These are phyloP conservation scores for Drosophila carrolli DNA, from an alignment of 1,140 invertebrate species.

Conservation along the genomic window DNA sequence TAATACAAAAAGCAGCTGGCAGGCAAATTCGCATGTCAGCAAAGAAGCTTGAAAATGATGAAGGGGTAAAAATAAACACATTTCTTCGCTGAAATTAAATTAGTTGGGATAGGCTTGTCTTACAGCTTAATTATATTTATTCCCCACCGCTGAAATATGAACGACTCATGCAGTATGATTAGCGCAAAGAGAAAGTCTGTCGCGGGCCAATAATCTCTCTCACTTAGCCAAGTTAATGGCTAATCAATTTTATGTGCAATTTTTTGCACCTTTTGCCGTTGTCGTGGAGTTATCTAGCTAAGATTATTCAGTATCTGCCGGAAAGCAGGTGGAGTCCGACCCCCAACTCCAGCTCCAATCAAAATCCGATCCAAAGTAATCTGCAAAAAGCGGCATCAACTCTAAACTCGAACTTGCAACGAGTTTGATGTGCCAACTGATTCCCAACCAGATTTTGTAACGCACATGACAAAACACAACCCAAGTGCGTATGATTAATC, in stretches of 20 bases:
- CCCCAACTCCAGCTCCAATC: not conserved
- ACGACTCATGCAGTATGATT: slow-evolving; percentile 34
- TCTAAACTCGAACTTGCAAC: slow-evolving; percentile 7
- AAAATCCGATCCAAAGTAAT: slow-evolving; percentile 2
- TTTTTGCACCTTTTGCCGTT: slow-evolving; percentile 40
- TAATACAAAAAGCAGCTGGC: not conserved
- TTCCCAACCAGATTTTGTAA: slow-evolving; percentile 14
- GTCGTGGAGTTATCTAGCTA: slow-evolving; percentile 24
- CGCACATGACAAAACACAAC: slow-evolving; percentile 2
- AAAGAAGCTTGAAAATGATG: slow-evolving; percentile 7
- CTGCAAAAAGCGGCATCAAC: slow-evolving; percentile 2
- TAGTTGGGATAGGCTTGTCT: slow-evolving; percentile 1
- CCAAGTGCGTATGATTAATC: slow-evolving; percentile 9
- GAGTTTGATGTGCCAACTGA: slow-evolving; percentile 5
- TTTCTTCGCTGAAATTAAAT: slow-evolving; percentile 10
- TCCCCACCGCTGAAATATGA: not conserved
- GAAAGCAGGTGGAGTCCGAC: slow-evolving; percentile 36
- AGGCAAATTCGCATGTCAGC: slow-evolving; percentile 32
- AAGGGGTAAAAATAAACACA: slow-evolving; percentile 9
- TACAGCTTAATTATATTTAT: slow-evolving; percentile 15
- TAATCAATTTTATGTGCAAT: slow-evolving; percentile 69
- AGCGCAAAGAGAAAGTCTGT: slow-evolving; percentile 61
- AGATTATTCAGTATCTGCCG: slow-evolving; percentile 59
- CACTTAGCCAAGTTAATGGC: slow-evolving; percentile 32
- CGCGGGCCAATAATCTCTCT: slow-evolving; percentile 34